Base-by-base conservation (phyloP, 2,888 invertebrate genomes). In the Lasioglossum figueresi region DNA sequence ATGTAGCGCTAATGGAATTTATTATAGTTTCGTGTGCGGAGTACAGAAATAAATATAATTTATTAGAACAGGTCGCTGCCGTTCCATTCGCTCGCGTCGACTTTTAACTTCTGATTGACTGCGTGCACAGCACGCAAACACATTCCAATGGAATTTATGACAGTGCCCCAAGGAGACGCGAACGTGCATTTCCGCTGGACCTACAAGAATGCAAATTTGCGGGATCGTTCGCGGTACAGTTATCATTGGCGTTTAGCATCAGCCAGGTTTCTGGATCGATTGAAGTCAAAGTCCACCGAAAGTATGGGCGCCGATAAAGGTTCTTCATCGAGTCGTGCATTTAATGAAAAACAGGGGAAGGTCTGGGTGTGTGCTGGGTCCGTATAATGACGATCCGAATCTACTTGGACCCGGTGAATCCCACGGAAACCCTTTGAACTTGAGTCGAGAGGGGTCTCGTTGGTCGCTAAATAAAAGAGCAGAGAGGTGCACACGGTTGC, bases 401-500 rank as follows among this genome's bases (percentile, higher is more conserved):
- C 75, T 52, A 79, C 78, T 75, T 75, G 8, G 52, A 43, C 56
- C 27, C 16, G 23, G 1, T 23, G 40, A 48, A 56, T 48, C 43
- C n/a, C 16, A 27, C 45, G 34, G 45, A 56, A 43, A 66, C 71
- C 78, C 78, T 84, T 84, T 84, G 84, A 84, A 83, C 74, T 83
- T 74, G 66, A 43, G 48, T 27, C 12, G 74, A 84, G 74, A 78
- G 74, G 77, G 83, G 68, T 48, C 74, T 74, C 68, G 45, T 77
- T 4, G 76, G 48, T 12, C n/a, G 63, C 43, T 45, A 76, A 77
- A 83, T 79, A 71, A 86, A 79, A 86, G 56, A 59, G 59, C 56
- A 66, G 66, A 76, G 71, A 68, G 31, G 31, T 34, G 68, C 68
- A 37, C 68, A 68, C 70, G 72, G 43, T 80, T 59, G 27, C 78